These are phyloP conservation scores for Pantherophis vulpinus DNA, from an alignment of 2,797 vertebrate species.

Conservation along the genomic window DNA sequence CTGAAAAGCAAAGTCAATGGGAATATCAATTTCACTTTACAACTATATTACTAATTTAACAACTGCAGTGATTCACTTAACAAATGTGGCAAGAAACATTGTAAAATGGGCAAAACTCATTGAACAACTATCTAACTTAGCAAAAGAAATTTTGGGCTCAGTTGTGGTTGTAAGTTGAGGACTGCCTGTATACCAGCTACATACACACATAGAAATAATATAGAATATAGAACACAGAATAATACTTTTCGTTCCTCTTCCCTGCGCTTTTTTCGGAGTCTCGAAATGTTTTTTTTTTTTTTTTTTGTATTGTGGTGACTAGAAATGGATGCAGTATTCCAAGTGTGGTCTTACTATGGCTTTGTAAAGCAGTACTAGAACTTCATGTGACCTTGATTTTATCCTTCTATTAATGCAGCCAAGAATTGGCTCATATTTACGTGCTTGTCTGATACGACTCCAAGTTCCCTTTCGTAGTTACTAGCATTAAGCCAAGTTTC, in stretches of 20 bases:
- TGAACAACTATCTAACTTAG: too few relatives aligned
- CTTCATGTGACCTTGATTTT: not conserved
- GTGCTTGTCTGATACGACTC: not conserved
- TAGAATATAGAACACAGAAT: too few relatives aligned
- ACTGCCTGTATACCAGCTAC: too few relatives aligned
- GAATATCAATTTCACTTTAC: too few relatives aligned
- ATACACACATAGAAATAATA: too few relatives aligned
- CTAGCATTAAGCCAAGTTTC: not conserved
- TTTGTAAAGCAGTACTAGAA: not conserved
- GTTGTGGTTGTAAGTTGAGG: too few relatives aligned
- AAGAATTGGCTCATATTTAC: not conserved
- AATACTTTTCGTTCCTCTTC: not conserved
- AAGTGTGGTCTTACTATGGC: not conserved
- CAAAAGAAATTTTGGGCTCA: too few relatives aligned
- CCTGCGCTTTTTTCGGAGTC: not conserved
- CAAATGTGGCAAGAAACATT: too few relatives aligned
- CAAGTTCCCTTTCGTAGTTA: not conserved
- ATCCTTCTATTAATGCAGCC: not conserved
- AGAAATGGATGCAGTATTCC: not conserved
- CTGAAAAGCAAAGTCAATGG: too few relatives aligned
- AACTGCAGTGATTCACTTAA: too few relatives aligned
- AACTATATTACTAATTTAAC: too few relatives aligned
- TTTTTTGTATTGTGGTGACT: not conserved
- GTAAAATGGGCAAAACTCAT: too few relatives aligned
- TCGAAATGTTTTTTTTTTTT: not conserved